Evolutionary conservation across 2,888 invertebrate genomes (phyloP).

Genomic region (Drosophila parthenogenetica): DNA sequence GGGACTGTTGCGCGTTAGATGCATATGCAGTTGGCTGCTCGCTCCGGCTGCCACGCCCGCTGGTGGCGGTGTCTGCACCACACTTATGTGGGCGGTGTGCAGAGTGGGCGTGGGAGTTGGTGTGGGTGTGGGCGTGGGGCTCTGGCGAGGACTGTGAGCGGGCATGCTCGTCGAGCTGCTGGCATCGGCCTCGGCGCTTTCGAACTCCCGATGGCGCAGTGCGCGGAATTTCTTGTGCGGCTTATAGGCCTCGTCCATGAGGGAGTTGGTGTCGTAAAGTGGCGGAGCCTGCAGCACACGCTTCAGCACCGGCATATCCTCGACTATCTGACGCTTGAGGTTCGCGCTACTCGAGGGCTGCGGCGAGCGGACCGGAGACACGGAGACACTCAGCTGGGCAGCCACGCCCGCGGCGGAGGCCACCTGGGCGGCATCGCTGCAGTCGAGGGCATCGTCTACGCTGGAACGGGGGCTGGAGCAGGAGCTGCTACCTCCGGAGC

Average conservation of each 20-base stretch:
- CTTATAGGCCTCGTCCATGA: conserved; percentile 98
- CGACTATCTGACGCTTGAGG: conserved; percentile 87
- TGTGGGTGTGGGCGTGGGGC: conserved; percentile 62
- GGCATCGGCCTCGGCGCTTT: conserved; percentile 89
- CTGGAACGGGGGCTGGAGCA: conserved; percentile 95
- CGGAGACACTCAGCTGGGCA: conserved; percentile 74
- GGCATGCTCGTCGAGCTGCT: conserved; percentile 84
- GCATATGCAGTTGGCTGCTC: conserved; percentile 86
- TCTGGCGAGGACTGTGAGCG: conserved; percentile 73
- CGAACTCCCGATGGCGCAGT: conserved; percentile 91
- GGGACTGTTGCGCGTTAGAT: conserved; percentile 86
- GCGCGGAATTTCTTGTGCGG: conserved; percentile 98
- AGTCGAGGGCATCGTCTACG: conserved; percentile 91
- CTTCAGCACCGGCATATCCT: conserved; percentile 97
- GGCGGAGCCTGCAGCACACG: conserved; percentile 96
- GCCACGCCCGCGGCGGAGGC: conserved; percentile 53
- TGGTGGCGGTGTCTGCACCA: conserved; percentile 72
- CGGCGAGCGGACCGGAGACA: conserved; percentile 84
- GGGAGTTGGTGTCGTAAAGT: conserved; percentile 93
- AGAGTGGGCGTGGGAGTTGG: conserved; percentile 2
- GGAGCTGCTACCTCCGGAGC: conserved; percentile 89
- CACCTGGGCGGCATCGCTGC: conserved; percentile 80
- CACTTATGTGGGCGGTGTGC: conserved; percentile 43
- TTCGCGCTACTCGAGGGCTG: conserved; percentile 80
- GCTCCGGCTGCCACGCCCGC: conserved; percentile 69